Evolutionary conservation across 2,113 vertebrate species (phyloP).

Genomic region (Aspiorhynchus laticeps): DNA sequence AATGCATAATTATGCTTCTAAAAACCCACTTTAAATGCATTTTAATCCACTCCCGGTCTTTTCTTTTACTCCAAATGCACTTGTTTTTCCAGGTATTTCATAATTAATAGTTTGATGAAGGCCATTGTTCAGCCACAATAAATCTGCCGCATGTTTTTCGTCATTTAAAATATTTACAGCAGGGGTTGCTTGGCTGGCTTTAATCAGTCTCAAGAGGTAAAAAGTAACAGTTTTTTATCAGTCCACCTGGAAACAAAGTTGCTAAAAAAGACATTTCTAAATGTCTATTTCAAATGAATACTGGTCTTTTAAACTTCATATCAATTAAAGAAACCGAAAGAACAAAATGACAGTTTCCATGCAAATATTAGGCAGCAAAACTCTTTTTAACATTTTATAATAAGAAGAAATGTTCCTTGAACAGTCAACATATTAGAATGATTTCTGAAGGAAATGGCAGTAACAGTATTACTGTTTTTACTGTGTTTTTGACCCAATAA

Average conservation of each 20-base stretch:
- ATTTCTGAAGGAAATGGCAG: neutral
- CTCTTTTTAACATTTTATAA: no score
- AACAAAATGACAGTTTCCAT: no score
- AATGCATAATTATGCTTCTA: neutral
- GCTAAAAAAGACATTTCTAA: no score
- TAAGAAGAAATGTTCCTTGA: no score
- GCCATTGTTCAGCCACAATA: neutral
- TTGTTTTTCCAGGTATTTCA: neutral
- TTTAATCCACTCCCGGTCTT: neutral
- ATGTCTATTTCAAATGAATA: no score
- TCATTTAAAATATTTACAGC: neutral
- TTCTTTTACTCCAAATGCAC: neutral
- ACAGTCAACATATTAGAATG: neutral
- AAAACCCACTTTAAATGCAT: neutral
- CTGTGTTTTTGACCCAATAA: no score
- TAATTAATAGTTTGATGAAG: constrained; percentile 2
- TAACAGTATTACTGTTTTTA: no score
- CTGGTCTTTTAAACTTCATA: no score
- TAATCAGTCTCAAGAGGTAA: neutral
- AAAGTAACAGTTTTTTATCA: neutral
- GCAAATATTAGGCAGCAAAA: no score
- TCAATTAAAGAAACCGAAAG: no score
- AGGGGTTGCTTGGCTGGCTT: neutral
- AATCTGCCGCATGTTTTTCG: neutral
- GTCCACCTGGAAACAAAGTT: no score